Conservation (phyloP, 1,140 invertebrate genomes). For the Diorhabda carinulata region DNA sequence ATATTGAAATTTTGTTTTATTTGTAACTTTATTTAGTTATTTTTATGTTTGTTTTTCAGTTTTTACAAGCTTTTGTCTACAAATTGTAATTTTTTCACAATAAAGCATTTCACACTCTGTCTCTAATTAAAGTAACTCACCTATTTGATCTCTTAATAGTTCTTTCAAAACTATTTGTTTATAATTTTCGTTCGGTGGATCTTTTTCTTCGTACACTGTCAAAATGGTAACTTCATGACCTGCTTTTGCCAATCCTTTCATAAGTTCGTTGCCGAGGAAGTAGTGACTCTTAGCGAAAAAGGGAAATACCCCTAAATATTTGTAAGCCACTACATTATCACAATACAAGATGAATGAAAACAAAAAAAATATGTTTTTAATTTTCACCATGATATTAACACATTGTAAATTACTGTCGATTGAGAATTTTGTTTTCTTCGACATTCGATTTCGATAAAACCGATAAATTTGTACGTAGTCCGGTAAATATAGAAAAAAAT, state of each 20-base stretch:
- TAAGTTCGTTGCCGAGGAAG: slow-evolving; percentile 52
- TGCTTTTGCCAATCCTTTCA: slow-evolving; percentile 53
- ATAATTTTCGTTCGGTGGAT: slow-evolving; percentile 27
- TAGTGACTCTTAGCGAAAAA: slow-evolving; percentile 55
- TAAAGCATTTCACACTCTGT: background rate
- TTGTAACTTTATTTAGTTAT: background rate
- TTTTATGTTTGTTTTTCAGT: background rate
- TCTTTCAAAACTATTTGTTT: slow-evolving; percentile 23
- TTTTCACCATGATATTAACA: no score
- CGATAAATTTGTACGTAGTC: no score
- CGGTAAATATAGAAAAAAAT: no score
- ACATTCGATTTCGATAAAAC: no score
- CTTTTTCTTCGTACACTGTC: slow-evolving; percentile 51
- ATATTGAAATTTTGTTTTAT: background rate
- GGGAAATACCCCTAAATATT: slow-evolving; percentile 50
- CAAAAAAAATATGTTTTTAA: no score
- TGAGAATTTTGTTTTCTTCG: no score
- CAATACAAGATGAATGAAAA: no score
- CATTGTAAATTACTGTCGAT: no score
- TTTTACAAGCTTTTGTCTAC: background rate
- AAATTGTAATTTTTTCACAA: background rate
- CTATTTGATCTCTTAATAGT: slow-evolving; percentile 18
- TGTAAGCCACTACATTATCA: background rate
- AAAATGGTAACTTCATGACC: slow-evolving; percentile 58
- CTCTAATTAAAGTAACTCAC: background rate